These are phyloP conservation scores for Coelopa frigida DNA, from an alignment of 1,140 invertebrate species.

Conservation along the genomic window DNA sequence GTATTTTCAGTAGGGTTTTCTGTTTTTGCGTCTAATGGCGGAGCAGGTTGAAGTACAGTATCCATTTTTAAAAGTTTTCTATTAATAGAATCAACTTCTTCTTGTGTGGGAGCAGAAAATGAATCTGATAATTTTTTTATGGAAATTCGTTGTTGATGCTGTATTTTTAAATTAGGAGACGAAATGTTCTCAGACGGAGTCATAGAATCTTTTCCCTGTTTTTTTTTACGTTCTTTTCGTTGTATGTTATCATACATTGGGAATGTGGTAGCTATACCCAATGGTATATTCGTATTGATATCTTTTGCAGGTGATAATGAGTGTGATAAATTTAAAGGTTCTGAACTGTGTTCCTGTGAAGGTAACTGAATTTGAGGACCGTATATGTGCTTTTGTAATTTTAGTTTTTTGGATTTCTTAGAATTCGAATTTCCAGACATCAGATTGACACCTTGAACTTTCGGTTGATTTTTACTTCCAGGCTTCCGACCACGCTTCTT, in stretches of 20 bases:
- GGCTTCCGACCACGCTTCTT: conserved; percentile 37
- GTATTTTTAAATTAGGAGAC: not conserved
- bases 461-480: conserved; percentile 28
- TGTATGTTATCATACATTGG: too few relatives aligned
- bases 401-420: conserved; percentile 13
- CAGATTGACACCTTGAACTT: not conserved
- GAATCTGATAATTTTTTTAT: not conserved
- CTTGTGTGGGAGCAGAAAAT: conserved; percentile 9
- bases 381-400: conserved; percentile 2
- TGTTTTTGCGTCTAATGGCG: not conserved
- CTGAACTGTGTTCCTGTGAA: too few relatives aligned
- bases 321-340: too few relatives aligned
- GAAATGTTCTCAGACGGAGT: not conserved
- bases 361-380: not conserved
- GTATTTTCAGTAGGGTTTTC: too few relatives aligned
- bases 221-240: conserved; percentile 1
- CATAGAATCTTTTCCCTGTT: not conserved
- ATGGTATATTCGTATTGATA: too few relatives aligned
- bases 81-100: conserved; percentile 14
- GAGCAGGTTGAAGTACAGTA: conserved; percentile 12
- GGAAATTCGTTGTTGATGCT: not conserved
- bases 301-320: too few relatives aligned
- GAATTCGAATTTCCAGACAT: too few relatives aligned
- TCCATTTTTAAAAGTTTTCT: conserved; percentile 15
- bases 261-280: too few relatives aligned